Conservation (phyloP, 2,113 vertebrate genomes). For the Taxidea taxus region DNA sequence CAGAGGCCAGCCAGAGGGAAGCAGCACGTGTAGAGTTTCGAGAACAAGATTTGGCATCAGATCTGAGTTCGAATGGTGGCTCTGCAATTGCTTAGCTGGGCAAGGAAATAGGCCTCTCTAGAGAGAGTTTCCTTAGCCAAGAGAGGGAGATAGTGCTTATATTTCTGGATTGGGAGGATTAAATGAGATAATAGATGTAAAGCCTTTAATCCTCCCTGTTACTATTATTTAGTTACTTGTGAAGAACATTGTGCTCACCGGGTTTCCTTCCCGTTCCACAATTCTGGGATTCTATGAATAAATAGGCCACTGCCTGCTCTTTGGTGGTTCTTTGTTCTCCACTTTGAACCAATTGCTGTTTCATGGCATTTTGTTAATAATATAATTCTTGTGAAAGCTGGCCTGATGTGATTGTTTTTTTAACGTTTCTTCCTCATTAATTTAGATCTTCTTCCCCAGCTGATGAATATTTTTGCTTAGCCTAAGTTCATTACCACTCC, state of each 20-base stretch:
- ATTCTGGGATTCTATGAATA: background rate
- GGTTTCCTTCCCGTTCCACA: rapidly evolving
- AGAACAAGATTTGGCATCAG: background rate
- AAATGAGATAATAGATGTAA: background rate
- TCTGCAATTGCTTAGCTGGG: background rate
- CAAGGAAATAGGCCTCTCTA: background rate
- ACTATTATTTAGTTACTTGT: background rate
- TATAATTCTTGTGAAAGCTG: background rate
- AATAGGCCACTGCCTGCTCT: background rate
- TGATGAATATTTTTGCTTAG: slow-evolving; percentile 15
- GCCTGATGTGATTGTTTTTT: background rate
- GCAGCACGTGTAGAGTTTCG: background rate
- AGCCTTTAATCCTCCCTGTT: background rate
- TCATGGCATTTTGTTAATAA: background rate
- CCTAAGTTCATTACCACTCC: background rate
- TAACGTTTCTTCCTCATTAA: slow-evolving; percentile 58
- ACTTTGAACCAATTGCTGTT: background rate
- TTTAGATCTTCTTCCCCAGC: background rate
- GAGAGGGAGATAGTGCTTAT: background rate
- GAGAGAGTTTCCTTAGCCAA: background rate
- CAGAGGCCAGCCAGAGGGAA: background rate
- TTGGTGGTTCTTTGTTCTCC: background rate
- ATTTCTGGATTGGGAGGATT: background rate
- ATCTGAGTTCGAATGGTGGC: background rate
- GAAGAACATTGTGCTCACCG: background rate